Evolutionary conservation across 2,113 vertebrate species (phyloP).

Genomic region (Callopanchax toddi): DNA sequence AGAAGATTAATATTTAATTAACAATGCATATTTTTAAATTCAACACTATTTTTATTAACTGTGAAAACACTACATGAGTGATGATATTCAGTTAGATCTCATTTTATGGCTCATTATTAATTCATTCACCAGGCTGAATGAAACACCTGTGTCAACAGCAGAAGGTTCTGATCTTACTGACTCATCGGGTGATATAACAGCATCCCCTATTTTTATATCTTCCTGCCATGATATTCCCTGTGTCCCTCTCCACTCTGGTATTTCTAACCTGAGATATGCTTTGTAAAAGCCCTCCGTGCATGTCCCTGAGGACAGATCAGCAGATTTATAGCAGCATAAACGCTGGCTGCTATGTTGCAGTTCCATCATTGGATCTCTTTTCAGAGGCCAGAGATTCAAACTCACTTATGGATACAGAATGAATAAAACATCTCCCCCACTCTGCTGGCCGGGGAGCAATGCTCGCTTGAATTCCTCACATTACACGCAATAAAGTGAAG

Average conservation of each 20-base stretch:
- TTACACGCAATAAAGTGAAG: constrained; percentile 45
- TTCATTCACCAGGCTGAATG: constrained; percentile 2
- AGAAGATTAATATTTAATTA: constrained; percentile 6
- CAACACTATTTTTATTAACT: background rate
- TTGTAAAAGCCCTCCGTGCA: constrained; percentile 47
- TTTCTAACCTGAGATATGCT: constrained; percentile 45
- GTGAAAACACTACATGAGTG: no score
- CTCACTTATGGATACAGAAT: constrained; percentile 68
- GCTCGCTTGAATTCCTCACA: constrained; percentile 59
- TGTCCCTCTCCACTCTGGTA: constrained; percentile 40
- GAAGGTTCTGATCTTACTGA: constrained; percentile 22
- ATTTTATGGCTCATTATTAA: background rate
- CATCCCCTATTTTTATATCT: constrained; percentile 24
- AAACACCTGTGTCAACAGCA: constrained; percentile 19
- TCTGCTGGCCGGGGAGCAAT: constrained; percentile 32
- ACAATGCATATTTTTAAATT: background rate
- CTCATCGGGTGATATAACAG: constrained; percentile 29
- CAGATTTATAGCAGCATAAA: constrained; percentile 62
- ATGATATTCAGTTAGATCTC: background rate
- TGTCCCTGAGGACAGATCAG: constrained; percentile 62
- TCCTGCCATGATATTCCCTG: constrained; percentile 32
- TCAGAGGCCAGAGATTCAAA: constrained; percentile 36
- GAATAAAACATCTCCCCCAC: constrained; percentile 69
- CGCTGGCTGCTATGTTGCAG: constrained; percentile 40
- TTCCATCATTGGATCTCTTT: constrained; percentile 57